Conservation (phyloP, 2,888 invertebrate genomes). For the Noctua comes region DNA sequence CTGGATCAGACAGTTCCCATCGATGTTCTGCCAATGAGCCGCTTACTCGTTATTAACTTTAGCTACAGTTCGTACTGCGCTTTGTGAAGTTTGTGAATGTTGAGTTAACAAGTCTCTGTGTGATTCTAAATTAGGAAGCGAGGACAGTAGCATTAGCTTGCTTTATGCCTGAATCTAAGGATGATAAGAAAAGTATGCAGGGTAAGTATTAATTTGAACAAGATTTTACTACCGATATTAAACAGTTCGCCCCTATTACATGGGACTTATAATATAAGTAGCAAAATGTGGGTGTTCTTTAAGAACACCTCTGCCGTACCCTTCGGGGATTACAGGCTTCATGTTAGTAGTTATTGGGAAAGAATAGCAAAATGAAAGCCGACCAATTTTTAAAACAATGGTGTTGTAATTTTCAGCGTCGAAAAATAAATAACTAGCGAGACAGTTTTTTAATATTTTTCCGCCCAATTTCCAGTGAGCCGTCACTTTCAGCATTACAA, state of each 20-base stretch:
- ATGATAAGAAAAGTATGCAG: neutral
- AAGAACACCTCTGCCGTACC: neutral
- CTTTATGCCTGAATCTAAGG: neutral
- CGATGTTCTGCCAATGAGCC: constrained; percentile 29
- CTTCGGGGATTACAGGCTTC: neutral
- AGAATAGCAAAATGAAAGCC: neutral
- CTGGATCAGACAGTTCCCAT: constrained; percentile 13
- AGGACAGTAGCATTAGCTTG: neutral
- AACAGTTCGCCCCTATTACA: neutral
- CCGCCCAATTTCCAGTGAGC: neutral
- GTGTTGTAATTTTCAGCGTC: neutral
- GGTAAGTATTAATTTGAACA: neutral
- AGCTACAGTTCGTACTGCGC: neutral
- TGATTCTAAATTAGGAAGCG: neutral
- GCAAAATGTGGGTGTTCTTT: neutral
- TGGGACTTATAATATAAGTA: neutral
- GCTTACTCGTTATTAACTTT: constrained; percentile 31
- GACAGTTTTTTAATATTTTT: neutral
- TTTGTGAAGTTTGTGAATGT: constrained; percentile 3
- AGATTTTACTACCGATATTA: neutral
- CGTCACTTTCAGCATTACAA: neutral
- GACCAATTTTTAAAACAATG: neutral
- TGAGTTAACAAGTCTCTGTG: neutral
- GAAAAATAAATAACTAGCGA: neutral
- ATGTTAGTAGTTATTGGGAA: neutral